A percentile compares a stretch with the other conserved stretches of the same genome.
Evolutionary conservation across 2,888 invertebrate species (phyloP).

Genomic region (Parapristionchus giblindavisi): DNA sequence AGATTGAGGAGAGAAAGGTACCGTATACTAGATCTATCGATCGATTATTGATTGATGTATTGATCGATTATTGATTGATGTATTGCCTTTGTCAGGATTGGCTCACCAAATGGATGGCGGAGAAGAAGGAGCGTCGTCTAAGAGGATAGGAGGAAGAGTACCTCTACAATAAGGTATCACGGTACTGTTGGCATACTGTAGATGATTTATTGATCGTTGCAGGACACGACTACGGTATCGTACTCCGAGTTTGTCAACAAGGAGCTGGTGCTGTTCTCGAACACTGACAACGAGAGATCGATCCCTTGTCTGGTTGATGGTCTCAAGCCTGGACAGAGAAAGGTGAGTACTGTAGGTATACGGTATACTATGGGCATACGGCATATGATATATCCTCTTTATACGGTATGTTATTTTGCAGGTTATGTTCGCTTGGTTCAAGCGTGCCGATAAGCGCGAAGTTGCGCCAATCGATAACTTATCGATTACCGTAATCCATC

Average conservation of each 20-base stretch:
- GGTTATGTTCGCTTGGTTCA: constrained; percentile 80
- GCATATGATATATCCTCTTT: neutral
- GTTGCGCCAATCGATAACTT: too few species aligned
- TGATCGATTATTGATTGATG: too few species aligned
- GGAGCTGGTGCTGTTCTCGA: constrained; percentile 67
- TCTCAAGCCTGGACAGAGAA: constrained; percentile 95
- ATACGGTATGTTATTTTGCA: constrained; percentile 1
- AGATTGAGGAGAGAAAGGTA: constrained; percentile 87
- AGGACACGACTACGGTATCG: constrained; percentile 60
- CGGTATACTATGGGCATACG: too few species aligned
- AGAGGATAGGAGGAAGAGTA: constrained; percentile 62
- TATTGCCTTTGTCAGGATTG: constrained; percentile 77
- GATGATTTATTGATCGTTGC: neutral
- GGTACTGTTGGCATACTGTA: neutral
- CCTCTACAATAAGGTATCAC: constrained; percentile 58
- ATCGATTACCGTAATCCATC: neutral
- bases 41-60: too few species aligned
- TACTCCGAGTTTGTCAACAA: constrained; percentile 67
- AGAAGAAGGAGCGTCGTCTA: constrained; percentile 58
- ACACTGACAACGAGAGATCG: constrained; percentile 75
- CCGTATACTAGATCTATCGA: too few species aligned
- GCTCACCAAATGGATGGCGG: constrained; percentile 94
- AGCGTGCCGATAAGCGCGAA: constrained; percentile 92
- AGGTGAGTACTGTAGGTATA: too few species aligned
- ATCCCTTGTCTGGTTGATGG: constrained; percentile 77